Evolutionary conservation across 2,888 invertebrate genomes (phyloP), one percentile per base, ranked within the genome.

Genomic region (Lasioglossum marginatum): DNA sequence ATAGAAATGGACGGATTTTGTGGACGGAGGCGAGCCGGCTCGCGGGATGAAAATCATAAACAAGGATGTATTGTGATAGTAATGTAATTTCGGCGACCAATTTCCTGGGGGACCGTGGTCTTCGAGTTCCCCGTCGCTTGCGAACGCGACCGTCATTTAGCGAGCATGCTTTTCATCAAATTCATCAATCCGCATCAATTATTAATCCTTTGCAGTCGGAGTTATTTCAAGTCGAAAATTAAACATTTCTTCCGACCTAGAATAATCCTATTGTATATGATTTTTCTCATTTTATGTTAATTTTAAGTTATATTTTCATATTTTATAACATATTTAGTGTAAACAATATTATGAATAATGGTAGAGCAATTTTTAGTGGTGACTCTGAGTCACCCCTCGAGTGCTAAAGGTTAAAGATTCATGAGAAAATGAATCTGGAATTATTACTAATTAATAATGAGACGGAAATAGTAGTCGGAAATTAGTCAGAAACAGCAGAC

Each of bases 31-130:
- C 40, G 45, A 72, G 72, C n/a, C 34, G 37, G n/a, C 48, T 52
- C 40, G 19, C n/a, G 76, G 48, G 75, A 66, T 63, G 63, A 63
- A 82, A 77, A 77, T 73, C 76, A 48, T 75, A 81, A 81, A 75
- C 75, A 75, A 34, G 57, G 48, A 60, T 76, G 63, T 63, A 52
- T 60, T 63, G 60, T 52, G 48, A 43, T 60, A 66, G 40, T 4
- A 34, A 66, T 31, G 70, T 14, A 16, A 52, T 52, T 27, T 19
- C 31, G 2, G 60, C 12, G 23, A 34, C 43, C 31, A 72, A 79
- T 72, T 79, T 60, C 70, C 70, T 23, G n/a, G 12, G 40, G 37
- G 37, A 40, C 12, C 10, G 37, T 23, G 68, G 34, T 37, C 70
- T 40, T 40, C 3, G 40, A n/a, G 37, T 31, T 63, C 31, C 16